Evolutionary conservation across 2,113 vertebrate species (phyloP).

Genomic region (Aphelocoma coerulescens): DNA sequence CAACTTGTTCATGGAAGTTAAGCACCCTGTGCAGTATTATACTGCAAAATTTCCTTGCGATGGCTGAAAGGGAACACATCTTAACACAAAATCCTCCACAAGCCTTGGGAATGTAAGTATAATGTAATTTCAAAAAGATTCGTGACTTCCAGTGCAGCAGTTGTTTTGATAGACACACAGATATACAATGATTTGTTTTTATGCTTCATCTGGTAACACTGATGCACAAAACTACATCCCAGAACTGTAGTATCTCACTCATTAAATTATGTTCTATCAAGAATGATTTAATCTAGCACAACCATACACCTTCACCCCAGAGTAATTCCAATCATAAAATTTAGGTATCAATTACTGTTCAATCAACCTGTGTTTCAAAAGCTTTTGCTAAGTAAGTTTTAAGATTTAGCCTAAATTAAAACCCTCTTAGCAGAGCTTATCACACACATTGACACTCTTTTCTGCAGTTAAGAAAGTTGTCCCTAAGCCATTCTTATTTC

Average conservation of each 20-base stretch:
- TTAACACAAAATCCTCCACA: neutral
- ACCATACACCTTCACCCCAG: neutral
- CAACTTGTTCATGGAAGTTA: neutral
- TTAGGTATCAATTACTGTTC: neutral
- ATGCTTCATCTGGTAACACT: neutral
- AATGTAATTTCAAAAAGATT: neutral
- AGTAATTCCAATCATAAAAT: neutral
- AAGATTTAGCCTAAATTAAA: neutral
- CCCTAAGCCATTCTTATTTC: neutral
- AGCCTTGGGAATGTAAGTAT: neutral
- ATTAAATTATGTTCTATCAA: rapidly evolving
- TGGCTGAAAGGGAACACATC: neutral
- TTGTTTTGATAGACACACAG: neutral
- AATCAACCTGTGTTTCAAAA: neutral
- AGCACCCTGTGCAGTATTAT: neutral
- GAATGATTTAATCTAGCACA: neutral
- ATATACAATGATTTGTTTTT: neutral
- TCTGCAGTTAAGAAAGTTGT: neutral
- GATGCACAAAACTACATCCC: neutral
- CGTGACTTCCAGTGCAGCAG: neutral
- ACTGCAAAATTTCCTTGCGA: neutral
- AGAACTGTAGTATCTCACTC: neutral
- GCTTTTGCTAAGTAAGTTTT: neutral
- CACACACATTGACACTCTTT: neutral
- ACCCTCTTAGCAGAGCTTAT: neutral